These are phyloP conservation scores for Chloroceryle inda DNA, from an alignment of 2,797 vertebrate genomes.

Conservation along the genomic window DNA sequence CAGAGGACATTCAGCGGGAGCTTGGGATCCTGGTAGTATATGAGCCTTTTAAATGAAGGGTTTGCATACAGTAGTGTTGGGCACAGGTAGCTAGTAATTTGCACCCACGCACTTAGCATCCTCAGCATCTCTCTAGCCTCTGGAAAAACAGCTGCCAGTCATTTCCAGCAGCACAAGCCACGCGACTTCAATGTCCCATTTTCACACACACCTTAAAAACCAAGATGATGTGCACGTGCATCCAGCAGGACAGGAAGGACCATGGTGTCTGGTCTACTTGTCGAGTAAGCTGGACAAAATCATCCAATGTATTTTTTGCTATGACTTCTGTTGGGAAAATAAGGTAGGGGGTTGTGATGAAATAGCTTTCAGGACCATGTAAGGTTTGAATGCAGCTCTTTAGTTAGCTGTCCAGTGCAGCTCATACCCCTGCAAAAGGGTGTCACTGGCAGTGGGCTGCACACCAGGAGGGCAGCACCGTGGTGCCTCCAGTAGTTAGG, in stretches of 20 bases:
- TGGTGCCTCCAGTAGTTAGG: neutral
- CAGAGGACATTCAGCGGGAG: neutral
- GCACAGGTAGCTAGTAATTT: neutral
- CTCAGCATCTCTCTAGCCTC: neutral
- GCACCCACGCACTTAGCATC: neutral
- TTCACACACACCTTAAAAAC: neutral
- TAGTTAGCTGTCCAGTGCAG: neutral
- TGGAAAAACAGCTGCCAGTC: slow-evolving; percentile 4
- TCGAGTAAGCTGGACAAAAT: neutral
- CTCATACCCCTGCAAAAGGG: neutral
- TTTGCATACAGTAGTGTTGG: neutral
- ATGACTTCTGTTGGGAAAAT: neutral
- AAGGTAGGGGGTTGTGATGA: neutral
- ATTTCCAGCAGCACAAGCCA: neutral
- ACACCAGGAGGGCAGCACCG: neutral
- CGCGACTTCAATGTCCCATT: neutral
- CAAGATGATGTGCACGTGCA: rapidly evolving
- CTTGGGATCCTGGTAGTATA: neutral
- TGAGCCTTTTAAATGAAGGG: neutral
- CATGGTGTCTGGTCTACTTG: neutral
- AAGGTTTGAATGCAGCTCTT: neutral
- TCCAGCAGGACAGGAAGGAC: rapidly evolving
- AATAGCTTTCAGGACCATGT: neutral
- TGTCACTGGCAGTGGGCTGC: neutral
- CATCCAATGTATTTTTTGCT: neutral